Base-by-base conservation (phyloP, 2,888 invertebrate genomes). In the Sceliomorpha sp. region DNA sequence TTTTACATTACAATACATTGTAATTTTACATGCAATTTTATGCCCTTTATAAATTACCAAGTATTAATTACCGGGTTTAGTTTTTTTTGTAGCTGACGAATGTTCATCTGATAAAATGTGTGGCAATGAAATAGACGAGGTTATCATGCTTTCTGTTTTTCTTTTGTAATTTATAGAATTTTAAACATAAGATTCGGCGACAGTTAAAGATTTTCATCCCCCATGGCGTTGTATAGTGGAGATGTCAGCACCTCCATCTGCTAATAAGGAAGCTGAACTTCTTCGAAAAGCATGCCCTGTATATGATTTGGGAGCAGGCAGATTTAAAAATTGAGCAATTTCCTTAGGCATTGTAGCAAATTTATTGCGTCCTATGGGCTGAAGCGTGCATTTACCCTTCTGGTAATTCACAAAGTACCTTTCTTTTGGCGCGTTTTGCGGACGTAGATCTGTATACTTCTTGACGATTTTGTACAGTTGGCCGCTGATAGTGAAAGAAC, bases 291-390 rank as follows among this genome's bases (percentile, higher is more conserved):
- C 10, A 39, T 76, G 73, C 2, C 69, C 72, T 8, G 72, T 73
- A 50, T 71, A 75, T 5, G 13, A n/a, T 5, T 69, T 32, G 1
- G 72, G 55, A 15, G 73, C 20, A 8, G 66, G 59, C 12, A 77
- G 32, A 6, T 72, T 68, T 27, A 72, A 56, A 55, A 42, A 74
- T 20, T 17, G 27, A 7, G 75, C 74, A n/a, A 77, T 72, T 39
- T 71, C 20, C 44, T 64, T 71, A 8, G 74, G 72, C 64, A 75
- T 72, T 20, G 27, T 14, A 36, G 56, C 63, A 47, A 77, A 67
- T 53, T 70, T 72, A 8, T 76, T 73, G 15, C 63, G 62, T 1
- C 74, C 73, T 5, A 74, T 66, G 2, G 66, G 40, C 51, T 67
- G 68, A 13, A 27, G 14, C 5, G 59, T 68, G 13, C 70, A 77